Evolutionary conservation across 2,888 invertebrate genomes (phyloP).

Genomic region (Cotesia congregata): DNA sequence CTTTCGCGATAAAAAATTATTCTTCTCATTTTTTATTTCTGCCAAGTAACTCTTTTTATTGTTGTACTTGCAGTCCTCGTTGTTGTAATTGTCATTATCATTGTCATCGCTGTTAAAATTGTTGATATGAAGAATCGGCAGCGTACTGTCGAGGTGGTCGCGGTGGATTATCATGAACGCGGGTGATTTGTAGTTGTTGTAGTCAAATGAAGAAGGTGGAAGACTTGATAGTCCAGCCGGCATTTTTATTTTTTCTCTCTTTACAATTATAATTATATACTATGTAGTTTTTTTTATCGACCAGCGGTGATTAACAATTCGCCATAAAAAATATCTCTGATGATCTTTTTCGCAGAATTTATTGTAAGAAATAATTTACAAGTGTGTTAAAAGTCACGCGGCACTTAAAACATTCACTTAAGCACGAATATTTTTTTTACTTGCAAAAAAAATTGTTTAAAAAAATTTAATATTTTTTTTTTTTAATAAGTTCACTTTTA

Average conservation of each 20-base stretch:
- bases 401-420: background rate
- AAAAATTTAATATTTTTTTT: too few species aligned
- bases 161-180: conserved; percentile 64
- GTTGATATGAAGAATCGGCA: conserved; percentile 61
- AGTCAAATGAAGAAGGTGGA: conserved; percentile 52
- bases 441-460: background rate
- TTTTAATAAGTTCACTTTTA: background rate
- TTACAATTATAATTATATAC: background rate
- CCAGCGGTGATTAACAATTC: too few species aligned
- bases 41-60: conserved; percentile 47
- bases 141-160: conserved; percentile 57
- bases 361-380: background rate
- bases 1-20: conserved; percentile 57
- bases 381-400: background rate
- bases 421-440: background rate
- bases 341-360: background rate
- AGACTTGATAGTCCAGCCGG: conserved; percentile 64
- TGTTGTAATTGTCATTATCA: conserved; percentile 18
- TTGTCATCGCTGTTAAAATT: conserved; percentile 55
- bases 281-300: background rate
- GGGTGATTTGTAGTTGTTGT: conserved; percentile 51
- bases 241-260: conserved; percentile 47
- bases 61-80: conserved; percentile 18
- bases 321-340: background rate
- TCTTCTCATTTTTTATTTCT: conserved; percentile 47